These are phyloP conservation scores for Dysmachus trigonus DNA, from an alignment of 2,888 invertebrate genomes.

Conservation along the genomic window DNA sequence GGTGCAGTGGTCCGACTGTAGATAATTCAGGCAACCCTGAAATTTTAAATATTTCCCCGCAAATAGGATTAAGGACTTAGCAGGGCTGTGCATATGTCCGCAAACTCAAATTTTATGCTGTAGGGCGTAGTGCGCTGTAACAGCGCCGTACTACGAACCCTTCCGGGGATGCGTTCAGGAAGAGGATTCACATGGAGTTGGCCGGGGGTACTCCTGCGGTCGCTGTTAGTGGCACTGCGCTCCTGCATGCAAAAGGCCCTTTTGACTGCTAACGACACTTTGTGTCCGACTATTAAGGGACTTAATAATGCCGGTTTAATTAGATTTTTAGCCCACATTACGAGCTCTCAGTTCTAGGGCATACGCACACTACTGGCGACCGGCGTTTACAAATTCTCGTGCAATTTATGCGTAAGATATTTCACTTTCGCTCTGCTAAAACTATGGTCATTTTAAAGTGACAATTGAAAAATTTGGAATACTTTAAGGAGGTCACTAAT, in stretches of 20 bases:
- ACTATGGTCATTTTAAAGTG: not conserved
- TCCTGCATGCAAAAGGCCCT: not conserved
- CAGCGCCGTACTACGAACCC: not conserved
- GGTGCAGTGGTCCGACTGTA: slow-evolving; percentile 3
- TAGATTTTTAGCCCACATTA: slow-evolving; percentile 25
- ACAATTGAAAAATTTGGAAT: not conserved
- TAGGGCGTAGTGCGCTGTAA: not conserved
- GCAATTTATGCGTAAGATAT: not conserved
- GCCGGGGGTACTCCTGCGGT: not conserved
- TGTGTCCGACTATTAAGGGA: slow-evolving; percentile 30
- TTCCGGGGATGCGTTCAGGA: not conserved
- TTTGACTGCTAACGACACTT: slow-evolving; percentile 38
- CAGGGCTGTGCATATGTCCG: slow-evolving; percentile 24
- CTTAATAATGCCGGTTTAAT: slow-evolving; percentile 35
- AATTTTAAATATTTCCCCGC: slow-evolving; percentile 39
- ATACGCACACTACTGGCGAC: not conserved
- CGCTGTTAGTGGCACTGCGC: not conserved
- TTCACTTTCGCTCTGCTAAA: not conserved
- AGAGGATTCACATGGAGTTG: not conserved
- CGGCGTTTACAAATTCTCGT: not conserved
- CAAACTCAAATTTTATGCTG: slow-evolving; percentile 22
- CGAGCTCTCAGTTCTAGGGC: not conserved
- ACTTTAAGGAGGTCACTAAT: not conserved
- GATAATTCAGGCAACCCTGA: slow-evolving; percentile 33
- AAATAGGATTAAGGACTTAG: slow-evolving; percentile 34